Evolutionary conservation across 1,140 invertebrate species (phyloP).

Genomic region (Nymphalis io): DNA sequence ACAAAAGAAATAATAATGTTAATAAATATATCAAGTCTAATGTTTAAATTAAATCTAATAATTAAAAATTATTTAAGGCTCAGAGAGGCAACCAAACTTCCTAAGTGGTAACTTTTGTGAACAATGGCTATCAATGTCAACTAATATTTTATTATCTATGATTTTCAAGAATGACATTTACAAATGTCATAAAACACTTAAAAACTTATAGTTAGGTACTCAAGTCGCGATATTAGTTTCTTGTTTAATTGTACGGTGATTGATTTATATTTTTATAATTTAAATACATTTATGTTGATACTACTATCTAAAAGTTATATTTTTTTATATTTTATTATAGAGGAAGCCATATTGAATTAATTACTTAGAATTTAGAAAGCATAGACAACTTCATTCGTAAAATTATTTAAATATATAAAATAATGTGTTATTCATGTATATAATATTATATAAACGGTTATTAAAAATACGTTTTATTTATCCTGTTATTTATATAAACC

Average conservation of each 20-base stretch:
- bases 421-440: background rate
- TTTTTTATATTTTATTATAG: background rate
- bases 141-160: background rate
- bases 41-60: too few species aligned
- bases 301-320: too few species aligned
- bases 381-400: background rate
- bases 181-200: background rate
- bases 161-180: conserved; percentile 1
- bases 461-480: too few species aligned
- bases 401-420: background rate
- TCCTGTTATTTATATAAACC: background rate
- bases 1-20: background rate
- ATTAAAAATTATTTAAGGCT: too few species aligned
- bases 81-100: background rate
- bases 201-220: background rate
- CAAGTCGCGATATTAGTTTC: too few species aligned
- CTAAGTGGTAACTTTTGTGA: background rate
- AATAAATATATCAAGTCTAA: background rate
- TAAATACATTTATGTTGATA: too few species aligned
- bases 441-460: too few species aligned
- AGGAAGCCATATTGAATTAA: background rate
- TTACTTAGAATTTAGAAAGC: conserved; percentile 4
- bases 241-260: too few species aligned
- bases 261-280: too few species aligned
- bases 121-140: background rate